phyloP scores from a whole-genome alignment of 2,113 vertebrate species.

The Neodontobutis hainanensis region DNA sequence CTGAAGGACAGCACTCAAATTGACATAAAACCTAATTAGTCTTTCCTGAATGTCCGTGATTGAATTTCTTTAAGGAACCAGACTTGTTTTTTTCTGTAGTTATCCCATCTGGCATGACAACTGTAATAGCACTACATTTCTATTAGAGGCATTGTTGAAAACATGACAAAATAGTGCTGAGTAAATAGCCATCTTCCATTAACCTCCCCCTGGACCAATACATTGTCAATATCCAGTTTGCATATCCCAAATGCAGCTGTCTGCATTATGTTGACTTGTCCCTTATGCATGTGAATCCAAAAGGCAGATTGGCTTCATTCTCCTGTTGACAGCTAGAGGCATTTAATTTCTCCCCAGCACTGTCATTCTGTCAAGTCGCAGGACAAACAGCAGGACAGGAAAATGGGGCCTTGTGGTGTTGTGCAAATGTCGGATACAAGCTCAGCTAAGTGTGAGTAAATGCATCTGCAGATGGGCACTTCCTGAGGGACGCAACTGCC shows the following conservation, averaged over 20 bases:
- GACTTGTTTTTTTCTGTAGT: slow-evolving; percentile 9
- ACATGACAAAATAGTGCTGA: not conserved
- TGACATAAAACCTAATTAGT: slow-evolving; percentile 68
- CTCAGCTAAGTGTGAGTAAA: slow-evolving; percentile 12
- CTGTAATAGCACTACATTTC: not conserved
- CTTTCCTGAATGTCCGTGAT: slow-evolving; percentile 54
- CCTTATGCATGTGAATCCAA: slow-evolving; percentile 28
- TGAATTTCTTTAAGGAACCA: slow-evolving; percentile 43
- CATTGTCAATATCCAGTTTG: slow-evolving; percentile 20
- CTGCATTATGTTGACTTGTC: slow-evolving; percentile 39
- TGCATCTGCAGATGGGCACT: not conserved
- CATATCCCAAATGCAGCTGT: slow-evolving; percentile 19
- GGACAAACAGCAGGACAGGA: slow-evolving; percentile 36
- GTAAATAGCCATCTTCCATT: slow-evolving; percentile 11
- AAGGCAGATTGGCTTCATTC: slow-evolving; percentile 53
- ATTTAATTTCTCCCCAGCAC: slow-evolving; percentile 46
- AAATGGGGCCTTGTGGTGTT: slow-evolving; percentile 22
- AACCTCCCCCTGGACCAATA: not conserved
- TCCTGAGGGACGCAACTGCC: slow-evolving; percentile 19
- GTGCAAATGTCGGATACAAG: slow-evolving; percentile 44
- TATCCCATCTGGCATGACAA: slow-evolving; percentile 24
- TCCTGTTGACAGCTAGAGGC: slow-evolving; percentile 51
- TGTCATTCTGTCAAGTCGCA: slow-evolving; percentile 57
- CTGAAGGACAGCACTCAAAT: slow-evolving; percentile 59
- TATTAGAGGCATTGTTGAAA: slow-evolving; percentile 7